A percentile compares a stretch with the other conserved stretches of the same genome.
These are phyloP conservation scores for Turdus rufiventris DNA, from an alignment of 2,113 vertebrate genomes.

Conservation along the genomic window DNA sequence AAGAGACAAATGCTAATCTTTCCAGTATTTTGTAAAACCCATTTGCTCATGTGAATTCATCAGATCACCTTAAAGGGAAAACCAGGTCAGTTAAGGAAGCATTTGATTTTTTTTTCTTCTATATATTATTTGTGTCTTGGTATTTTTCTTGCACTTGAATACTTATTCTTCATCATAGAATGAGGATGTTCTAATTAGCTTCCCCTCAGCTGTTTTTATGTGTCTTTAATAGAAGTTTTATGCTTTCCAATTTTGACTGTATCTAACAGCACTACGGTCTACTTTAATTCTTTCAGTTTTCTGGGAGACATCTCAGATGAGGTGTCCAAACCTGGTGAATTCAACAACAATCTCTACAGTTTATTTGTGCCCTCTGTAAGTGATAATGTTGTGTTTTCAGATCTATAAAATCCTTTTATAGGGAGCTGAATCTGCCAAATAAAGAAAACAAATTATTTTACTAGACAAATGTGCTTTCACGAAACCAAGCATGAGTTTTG, in stretches of 20 bases:
- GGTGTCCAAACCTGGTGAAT: background rate
- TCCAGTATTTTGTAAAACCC: slow-evolving; percentile 26
- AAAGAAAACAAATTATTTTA: slow-evolving; percentile 18
- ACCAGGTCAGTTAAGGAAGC: background rate
- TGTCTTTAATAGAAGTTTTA: background rate
- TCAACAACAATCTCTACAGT: background rate
- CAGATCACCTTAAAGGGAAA: slow-evolving; percentile 16
- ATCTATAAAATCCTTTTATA: slow-evolving; percentile 10
- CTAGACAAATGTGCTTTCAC: background rate
- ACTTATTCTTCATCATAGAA: background rate
- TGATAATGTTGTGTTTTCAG: background rate
- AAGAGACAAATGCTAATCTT: slow-evolving; percentile 58
- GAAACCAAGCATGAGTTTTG: background rate
- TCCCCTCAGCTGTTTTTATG: background rate
- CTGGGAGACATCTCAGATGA: background rate
- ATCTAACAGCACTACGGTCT: background rate
- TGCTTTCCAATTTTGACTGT: background rate
- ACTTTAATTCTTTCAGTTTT: background rate
- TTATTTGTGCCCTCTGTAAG: background rate
- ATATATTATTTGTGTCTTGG: background rate
- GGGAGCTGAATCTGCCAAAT: background rate
- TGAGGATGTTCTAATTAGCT: background rate
- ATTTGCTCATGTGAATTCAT: slow-evolving; percentile 15
- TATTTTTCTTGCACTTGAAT: background rate
- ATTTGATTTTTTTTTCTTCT: background rate